Evolutionary conservation across 1,140 invertebrate species (phyloP), one percentile per base, ranked within the genome.

Genomic region (Pomacea maculata): DNA sequence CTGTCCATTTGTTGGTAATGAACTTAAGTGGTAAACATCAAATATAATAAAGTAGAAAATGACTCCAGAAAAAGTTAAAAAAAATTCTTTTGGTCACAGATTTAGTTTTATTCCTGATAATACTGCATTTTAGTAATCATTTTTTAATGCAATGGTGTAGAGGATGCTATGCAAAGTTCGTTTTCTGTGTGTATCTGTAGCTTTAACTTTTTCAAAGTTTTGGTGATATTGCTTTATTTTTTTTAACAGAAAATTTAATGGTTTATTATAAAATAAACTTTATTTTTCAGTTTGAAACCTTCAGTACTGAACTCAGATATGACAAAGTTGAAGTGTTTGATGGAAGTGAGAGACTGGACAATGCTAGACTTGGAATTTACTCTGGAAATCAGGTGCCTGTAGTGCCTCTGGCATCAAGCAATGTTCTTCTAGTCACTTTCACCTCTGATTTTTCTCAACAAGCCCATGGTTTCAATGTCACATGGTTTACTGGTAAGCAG

Each of bases 311-410:
- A 67, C 34, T 45, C 15, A 79, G 78, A 55, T 98, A 98, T 88
- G 97, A 99, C 89, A 95, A 97, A 87, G 94, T 98, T 19, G 94
- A 94, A 0, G 94, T 98, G 73, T 98, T 97, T 88, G 97, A 99
- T 88, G 97, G 97, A 0, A 94, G 95, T 0, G 95, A 96, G 61
- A 94, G 54, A 95, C 29, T 64, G 45, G 25, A 17, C 29, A 61
- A 45, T 71, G 93, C 94, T 63, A 94, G 94, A 0, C 90, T 98
- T 63, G 97, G 97, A 10, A 93, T 95, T 80, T 98, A 97, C 88
- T 98, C 97, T 88, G 97, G 97, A 8, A 95, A 94, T 54, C 96
- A 97, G 89, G 92, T 95, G 52, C 97, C 97, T 0, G 95, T 97
- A 92, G 95, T 96, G 0, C 95, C 98, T 52, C 93, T 97, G 0